These are phyloP conservation scores for Todiramphus chloris DNA, from an alignment of 2,113 vertebrate genomes.

Conservation along the genomic window DNA sequence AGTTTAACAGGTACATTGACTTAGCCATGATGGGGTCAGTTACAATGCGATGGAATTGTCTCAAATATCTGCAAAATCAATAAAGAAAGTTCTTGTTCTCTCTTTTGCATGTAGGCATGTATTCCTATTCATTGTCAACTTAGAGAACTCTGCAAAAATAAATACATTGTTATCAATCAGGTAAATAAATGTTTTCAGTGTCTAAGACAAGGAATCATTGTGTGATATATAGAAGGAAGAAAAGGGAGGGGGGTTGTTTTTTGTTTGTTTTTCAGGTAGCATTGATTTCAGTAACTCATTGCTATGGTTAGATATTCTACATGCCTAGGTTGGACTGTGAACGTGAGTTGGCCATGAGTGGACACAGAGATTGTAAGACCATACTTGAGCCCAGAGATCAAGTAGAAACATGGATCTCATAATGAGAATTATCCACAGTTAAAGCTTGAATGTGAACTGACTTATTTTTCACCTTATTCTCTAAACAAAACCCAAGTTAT, in stretches of 20 bases:
- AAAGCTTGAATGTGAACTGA: not conserved
- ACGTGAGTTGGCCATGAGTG: not conserved
- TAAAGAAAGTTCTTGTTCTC: not conserved
- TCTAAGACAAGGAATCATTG: not conserved
- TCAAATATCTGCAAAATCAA: not conserved
- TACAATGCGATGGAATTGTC: not conserved
- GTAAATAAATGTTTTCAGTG: not conserved
- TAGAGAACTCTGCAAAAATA: not conserved
- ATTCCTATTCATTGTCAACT: not conserved
- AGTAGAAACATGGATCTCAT: not conserved
- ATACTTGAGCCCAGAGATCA: not conserved
- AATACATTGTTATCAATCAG: not conserved
- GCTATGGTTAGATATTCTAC: not conserved
- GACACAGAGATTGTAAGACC: not conserved
- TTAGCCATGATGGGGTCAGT: not conserved
- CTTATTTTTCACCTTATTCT: not conserved
- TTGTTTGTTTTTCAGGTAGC: not conserved
- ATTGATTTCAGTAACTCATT: not conserved
- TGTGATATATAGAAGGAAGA: not conserved
- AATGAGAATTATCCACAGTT: not conserved
- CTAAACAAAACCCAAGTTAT: not conserved
- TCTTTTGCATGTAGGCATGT: not conserved
- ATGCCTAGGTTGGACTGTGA: not conserved
- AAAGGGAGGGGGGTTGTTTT: fast-evolving
- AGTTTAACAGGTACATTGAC: not conserved